These are phyloP conservation scores for Fundulus diaphanus DNA, from an alignment of 2,797 vertebrate species.

Conservation along the genomic window DNA sequence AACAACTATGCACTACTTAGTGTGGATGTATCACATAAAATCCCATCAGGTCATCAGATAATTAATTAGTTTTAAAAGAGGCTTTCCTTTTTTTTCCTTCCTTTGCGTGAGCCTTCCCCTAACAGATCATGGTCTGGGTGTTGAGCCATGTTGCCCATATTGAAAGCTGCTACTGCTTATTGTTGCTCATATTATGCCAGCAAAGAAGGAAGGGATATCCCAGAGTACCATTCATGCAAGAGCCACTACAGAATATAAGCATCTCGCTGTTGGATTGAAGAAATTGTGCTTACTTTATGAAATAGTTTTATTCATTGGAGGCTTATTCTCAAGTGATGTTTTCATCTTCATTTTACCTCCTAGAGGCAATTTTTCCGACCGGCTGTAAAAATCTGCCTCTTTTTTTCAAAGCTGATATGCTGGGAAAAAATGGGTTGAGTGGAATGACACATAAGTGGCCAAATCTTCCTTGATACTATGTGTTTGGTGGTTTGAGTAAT, in stretches of 20 bases:
- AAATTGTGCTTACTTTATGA: neutral
- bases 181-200: neutral
- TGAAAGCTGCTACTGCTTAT: neutral
- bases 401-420: neutral
- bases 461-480: slow-evolving; percentile 45
- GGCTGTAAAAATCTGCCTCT: slow-evolving; percentile 3
- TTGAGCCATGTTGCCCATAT: neutral
- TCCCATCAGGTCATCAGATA: neutral
- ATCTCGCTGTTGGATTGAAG: neutral
- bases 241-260: neutral
- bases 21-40: neutral
- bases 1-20: neutral
- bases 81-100: neutral
- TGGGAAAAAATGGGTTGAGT: slow-evolving; percentile 20
- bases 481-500: slow-evolving; percentile 64
- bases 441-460: slow-evolving; percentile 39
- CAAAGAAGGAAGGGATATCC: neutral
- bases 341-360: neutral
- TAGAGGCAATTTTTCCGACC: slow-evolving; percentile 10
- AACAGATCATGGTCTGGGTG: neutral
- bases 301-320: neutral
- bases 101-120: neutral
- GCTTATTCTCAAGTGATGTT: neutral
- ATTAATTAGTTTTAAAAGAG: neutral
- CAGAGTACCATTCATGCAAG: neutral